Base-by-base conservation (phyloP, 2,113 vertebrate genomes). In the Martes martes region DNA sequence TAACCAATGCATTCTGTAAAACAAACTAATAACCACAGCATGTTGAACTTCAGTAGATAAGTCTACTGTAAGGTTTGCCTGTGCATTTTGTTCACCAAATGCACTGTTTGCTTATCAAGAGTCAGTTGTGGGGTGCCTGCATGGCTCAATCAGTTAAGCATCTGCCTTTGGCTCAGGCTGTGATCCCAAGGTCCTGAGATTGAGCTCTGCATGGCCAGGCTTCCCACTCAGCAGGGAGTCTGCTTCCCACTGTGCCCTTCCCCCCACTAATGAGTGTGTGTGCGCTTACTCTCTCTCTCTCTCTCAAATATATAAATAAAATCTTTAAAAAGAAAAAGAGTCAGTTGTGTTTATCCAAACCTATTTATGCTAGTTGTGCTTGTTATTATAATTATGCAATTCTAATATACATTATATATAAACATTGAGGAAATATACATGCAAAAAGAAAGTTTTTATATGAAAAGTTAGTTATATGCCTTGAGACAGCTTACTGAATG, bases 401-500 rank as follows among this genome's bases (percentile, higher is more conserved):
- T 65, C 87, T 71, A 63, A 74, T 91, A 88, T 23, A 91, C 3
- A 52, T 67, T 50, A 86, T 47, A 3, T n/a, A 52, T 59, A 18
- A 93, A 91, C 11, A 93, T 0, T 69, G 39, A 80, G 85, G 28
- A 81, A 81, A 63, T 50, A 93, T 21, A n/a, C 39, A 91, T 85
- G 36, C 4, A 84, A 83, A 85, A 89, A n/a, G n/a, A 82, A 89
- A 86, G 52, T 31, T 94, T 94, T 97, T 71, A 89, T 73, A 36
- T 82, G 63, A 82, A 94, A 96, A 87, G 23, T 26, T 96, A 92
- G 57, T 94, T 95, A 74, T 31, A 93, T 93, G 55, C 45, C 95
- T 94, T 95, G 33, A 96, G 73, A 93, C 3, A 91, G 42, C 28
- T 96, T 55, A 91, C 73, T 63, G 5, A 91, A 61, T 83, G 9